Percentiles rank a stretch among this genome's conserved stretches.
phyloP scores from a whole-genome alignment of 1,140 invertebrate species.

The Polyergus mexicanus region DNA sequence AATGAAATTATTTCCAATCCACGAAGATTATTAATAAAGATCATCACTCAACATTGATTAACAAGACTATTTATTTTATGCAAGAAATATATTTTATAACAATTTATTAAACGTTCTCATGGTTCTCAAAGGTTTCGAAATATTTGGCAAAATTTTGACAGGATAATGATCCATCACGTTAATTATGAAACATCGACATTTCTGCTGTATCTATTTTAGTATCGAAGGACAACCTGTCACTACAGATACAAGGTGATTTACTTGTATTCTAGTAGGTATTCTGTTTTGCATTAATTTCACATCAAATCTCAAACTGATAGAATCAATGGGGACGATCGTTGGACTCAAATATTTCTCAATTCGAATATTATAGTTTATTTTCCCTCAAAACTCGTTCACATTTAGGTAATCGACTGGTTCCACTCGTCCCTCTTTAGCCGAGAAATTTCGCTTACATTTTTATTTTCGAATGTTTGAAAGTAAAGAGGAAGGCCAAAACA shows the following conservation, averaged over 20 bases:
- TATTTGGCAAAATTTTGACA: background rate
- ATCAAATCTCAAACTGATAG: conserved; percentile 73
- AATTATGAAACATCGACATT: conserved; percentile 9
- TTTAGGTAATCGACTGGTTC: conserved; percentile 60
- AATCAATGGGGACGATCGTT: conserved; percentile 67
- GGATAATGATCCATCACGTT: background rate
- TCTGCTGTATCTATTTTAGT: background rate
- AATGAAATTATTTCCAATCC: background rate
- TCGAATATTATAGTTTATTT: conserved; percentile 80
- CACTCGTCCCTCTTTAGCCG: conserved; percentile 12
- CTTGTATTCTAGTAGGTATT: background rate
- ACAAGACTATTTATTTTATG: background rate
- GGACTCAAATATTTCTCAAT: conserved; percentile 79
- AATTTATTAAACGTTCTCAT: background rate
- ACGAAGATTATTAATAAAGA: background rate
- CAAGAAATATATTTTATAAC: background rate
- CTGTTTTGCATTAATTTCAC: conserved; percentile 67
- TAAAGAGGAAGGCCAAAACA: background rate
- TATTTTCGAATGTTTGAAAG: background rate
- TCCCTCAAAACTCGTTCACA: conserved; percentile 80
- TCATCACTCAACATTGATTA: background rate
- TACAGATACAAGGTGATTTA: background rate
- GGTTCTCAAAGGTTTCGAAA: background rate
- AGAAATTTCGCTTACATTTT: conserved; percentile 5
- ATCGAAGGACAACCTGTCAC: background rate